A percentile compares a stretch with the other conserved stretches of the same genome.
Evolutionary conservation across 2,113 vertebrate species (phyloP).

Genomic region (Ursus arctos): DNA sequence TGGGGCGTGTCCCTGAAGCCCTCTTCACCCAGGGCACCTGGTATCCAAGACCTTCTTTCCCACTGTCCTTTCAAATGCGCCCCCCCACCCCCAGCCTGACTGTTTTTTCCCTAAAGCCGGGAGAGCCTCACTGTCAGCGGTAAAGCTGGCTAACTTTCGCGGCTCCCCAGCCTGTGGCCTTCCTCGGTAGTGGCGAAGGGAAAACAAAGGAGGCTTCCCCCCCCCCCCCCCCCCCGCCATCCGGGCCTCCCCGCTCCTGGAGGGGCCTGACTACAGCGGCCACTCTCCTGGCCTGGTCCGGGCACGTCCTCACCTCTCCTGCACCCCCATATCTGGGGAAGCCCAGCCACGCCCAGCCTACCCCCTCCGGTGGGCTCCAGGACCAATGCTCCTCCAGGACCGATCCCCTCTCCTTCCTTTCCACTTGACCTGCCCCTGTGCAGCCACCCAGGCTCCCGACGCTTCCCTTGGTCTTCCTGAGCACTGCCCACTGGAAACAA

Average conservation of each 20-base stretch:
- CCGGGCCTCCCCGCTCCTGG: rapidly evolving
- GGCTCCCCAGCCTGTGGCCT: rapidly evolving
- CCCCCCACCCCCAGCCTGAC: not conserved
- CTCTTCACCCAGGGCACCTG: rapidly evolving
- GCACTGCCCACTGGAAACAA: not conserved
- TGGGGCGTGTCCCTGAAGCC: rapidly evolving
- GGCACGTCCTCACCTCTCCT: not conserved
- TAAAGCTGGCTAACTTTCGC: rapidly evolving
- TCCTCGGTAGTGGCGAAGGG: not conserved
- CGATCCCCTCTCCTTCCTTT: not conserved
- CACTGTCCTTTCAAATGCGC: not conserved
- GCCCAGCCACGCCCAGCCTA: not conserved
- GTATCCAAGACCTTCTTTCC: not conserved
- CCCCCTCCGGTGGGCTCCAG: not conserved
- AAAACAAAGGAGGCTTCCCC: not conserved
- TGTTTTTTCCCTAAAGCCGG: rapidly evolving
- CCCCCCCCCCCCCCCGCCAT: rapidly evolving
- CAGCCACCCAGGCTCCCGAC: not conserved
- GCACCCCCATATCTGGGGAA: not conserved
- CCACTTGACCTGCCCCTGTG: not conserved
- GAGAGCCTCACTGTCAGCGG: rapidly evolving
- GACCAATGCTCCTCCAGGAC: not conserved
- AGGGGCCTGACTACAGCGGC: not conserved
- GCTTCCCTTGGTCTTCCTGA: not conserved
- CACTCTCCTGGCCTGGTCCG: rapidly evolving